Evolutionary conservation across 1,140 invertebrate genomes (phyloP).

Genomic region (Cheumatopsyche charites): DNA sequence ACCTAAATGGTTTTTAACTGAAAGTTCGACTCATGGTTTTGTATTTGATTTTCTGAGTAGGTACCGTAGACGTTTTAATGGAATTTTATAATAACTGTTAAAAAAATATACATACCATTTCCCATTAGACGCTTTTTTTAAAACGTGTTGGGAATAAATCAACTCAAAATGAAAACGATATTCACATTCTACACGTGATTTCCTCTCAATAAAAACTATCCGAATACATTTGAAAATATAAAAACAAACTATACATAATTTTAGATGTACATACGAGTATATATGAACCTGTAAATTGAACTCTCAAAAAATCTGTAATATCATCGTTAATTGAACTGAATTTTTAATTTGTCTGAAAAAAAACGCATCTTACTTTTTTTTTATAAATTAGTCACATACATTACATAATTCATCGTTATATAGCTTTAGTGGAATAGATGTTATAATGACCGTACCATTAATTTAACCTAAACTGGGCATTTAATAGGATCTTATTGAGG

Average conservation of each 20-base stretch:
- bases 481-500: neutral
- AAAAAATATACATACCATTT: neutral
- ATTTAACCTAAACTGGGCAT: neutral
- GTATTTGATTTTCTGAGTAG: neutral
- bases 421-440: no score
- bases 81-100: neutral
- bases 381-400: no score
- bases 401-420: no score
- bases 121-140: neutral
- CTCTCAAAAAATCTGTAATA: no score
- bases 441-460: no score
- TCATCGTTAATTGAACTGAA: no score
- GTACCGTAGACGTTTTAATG: no score
- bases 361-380: no score
- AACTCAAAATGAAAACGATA: neutral
- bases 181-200: neutral
- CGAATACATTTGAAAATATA: neutral
- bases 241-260: neutral
- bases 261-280: no score
- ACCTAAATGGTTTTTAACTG: no score
- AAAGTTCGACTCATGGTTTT: neutral
- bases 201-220: neutral
- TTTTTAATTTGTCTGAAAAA: no score
- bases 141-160: constrained; percentile 19
- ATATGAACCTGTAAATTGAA: no score